Evolutionary conservation across 2,888 invertebrate genomes (phyloP), one percentile per base, ranked within the genome.

Genomic region (Myathropa florea): DNA sequence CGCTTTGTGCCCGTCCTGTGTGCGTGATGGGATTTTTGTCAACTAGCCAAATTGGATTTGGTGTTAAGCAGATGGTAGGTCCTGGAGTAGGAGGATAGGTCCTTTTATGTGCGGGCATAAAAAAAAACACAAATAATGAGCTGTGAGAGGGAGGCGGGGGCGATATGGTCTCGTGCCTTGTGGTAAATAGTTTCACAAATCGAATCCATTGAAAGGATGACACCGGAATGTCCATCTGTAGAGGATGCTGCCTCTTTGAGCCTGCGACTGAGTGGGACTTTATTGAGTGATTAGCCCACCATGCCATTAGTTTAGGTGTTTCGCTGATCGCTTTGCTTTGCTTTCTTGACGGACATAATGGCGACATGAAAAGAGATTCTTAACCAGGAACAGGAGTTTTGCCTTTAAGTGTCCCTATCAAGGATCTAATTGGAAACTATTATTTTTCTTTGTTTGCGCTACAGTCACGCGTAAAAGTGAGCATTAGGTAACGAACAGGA

Each of bases 31-130:
- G 79, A 83, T 86, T 86, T 86, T 86, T 86, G 86, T 86, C 86
- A 83, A 82, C 82, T 86, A 82, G 46, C 78, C 68, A 82, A 75
- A 86, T 83, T 86, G 57, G 78, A 86, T 86, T 83, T 83, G 83
- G 83, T 86, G 78, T 67, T 73, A 71, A 71, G 86, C 86, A 86
- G 86, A 73, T 86, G 86, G 82, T 59, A 18, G 46, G 46, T 46
- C 33, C 30, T 12, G 46, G 24, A 67, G 78, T 21, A 78, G 86
- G 82, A 83, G 86, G 75, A 78, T 78, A 33, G 64, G 28, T 23
- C 30, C 24, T 67, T 73, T 82, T 75, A 46, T 46, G 46, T 46
- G 46, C 46, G 18, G 18, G 4, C 46, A 46, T 18, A 46, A 46
- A 18, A 18, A 18, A 12, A n/a, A 12, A n/a, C 46, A 18, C n/a